Evolutionary conservation across 2,113 vertebrate species (phyloP), one percentile per base, ranked within the genome.

Genomic region (Podilymbus podiceps): DNA sequence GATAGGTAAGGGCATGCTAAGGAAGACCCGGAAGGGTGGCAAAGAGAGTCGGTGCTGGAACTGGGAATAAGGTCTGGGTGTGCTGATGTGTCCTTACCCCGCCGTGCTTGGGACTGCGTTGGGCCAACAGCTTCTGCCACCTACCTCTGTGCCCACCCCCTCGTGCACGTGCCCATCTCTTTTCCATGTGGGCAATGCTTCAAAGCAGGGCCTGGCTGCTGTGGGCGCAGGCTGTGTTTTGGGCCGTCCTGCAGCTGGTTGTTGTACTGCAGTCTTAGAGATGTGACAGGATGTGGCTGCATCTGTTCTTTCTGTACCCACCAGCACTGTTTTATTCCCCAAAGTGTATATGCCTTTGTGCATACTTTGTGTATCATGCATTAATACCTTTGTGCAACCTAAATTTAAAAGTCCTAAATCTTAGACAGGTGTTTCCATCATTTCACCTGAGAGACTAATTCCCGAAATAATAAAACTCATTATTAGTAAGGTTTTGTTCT

Each of bases 401-500:
- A 92, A 63, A 93, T 96, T 94, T 87, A 19, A 64, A 92, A 91
- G 85, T 63, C 60, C 94, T 94, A 50, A 76, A 83, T 94, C 76
- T 91, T 79, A 64, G 67, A 66, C 83, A 96, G 87, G 78, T 95
- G 89, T 71, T 96, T 86, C 88, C 64, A 53, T 95, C 90, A 91
- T 79, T 93, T 95, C 66, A 94, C 96, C 85, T 68, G 87, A 96
- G 94, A 97, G 88, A 75, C 69, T 79, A 95, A 93, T 95, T 97
- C 96, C 92, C 94, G 0, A 75, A 96, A 85, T 91, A 93, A 96
- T 96, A 92, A 80, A 97, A 89, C 96, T 96, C 90, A 97, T 97
- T 97, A 97, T 88, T 89, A 90, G 74, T 60, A 53, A 85, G 42
- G 2, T 58, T 49, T 88, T 68, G 91, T 95, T 68, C 75, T 92